Evolutionary conservation across 2,113 vertebrate species (phyloP).

Genomic region (Monopterus albus): DNA sequence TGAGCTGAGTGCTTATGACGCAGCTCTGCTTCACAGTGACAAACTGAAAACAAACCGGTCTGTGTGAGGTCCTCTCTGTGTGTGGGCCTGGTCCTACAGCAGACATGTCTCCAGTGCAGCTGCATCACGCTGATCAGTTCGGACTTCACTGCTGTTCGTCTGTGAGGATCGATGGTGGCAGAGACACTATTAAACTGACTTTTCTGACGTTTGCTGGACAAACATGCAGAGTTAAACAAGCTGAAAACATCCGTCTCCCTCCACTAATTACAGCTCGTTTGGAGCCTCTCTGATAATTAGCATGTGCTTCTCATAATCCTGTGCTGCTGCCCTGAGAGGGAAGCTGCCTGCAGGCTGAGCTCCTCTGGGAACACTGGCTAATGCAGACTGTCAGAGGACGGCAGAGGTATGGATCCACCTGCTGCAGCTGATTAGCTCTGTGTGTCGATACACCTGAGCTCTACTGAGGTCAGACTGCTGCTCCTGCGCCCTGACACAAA

Average conservation of each 20-base stretch:
- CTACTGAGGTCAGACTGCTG: too few relatives aligned
- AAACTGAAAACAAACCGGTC: too few relatives aligned
- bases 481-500: too few relatives aligned
- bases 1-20: too few relatives aligned
- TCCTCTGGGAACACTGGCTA: neutral
- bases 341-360: neutral
- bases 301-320: neutral
- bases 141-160: neutral
- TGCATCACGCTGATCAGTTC: too few relatives aligned
- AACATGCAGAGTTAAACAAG: neutral
- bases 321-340: neutral
- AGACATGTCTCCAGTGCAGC: neutral
- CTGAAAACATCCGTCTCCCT: neutral
- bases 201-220: neutral
- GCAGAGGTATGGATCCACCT: neutral
- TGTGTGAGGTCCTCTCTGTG: too few relatives aligned
- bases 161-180: neutral
- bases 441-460: neutral
- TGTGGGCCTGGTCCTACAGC: too few relatives aligned
- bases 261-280: neutral
- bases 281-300: neutral
- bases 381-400: neutral
- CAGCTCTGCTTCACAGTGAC: too few relatives aligned
- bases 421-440: neutral
- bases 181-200: neutral